Percentiles rank a stretch among this genome's conserved stretches.
Evolutionary conservation across 2,888 invertebrate species (phyloP).

Genomic region (Eilema griseolum): DNA sequence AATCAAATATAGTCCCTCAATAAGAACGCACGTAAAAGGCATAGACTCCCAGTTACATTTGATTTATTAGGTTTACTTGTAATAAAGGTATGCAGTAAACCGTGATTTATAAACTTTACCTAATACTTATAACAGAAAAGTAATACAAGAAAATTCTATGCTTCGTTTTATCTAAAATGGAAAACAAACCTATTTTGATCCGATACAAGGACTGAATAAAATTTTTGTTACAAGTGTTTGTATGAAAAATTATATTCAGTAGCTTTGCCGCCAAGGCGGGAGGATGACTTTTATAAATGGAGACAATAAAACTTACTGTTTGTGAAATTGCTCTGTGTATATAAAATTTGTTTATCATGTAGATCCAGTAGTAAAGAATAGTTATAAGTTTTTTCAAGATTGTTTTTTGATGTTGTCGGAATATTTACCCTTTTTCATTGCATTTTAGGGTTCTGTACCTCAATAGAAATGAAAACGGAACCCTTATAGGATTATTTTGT

Average conservation of each 20-base stretch:
- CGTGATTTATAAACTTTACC: too few species aligned
- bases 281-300: neutral
- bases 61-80: neutral
- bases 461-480: too few species aligned
- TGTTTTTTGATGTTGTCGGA: neutral
- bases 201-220: neutral
- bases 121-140: neutral
- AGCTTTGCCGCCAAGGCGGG: neutral
- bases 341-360: neutral
- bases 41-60: neutral
- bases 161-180: neutral
- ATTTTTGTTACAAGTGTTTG: too few species aligned
- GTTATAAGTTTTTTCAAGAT: neutral
- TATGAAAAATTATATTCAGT: too few species aligned
- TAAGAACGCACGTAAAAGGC: too few species aligned
- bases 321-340: neutral
- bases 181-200: neutral
- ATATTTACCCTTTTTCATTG: too few species aligned
- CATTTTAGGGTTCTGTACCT: too few species aligned
- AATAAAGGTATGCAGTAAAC: neutral
- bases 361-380: neutral
- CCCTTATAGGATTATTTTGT: too few species aligned
- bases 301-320: constrained; percentile 1
- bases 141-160: neutral
- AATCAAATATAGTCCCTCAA: too few species aligned